Evolutionary conservation across 2,113 vertebrate species (phyloP).

Genomic region (Dipodomys ordii): DNA sequence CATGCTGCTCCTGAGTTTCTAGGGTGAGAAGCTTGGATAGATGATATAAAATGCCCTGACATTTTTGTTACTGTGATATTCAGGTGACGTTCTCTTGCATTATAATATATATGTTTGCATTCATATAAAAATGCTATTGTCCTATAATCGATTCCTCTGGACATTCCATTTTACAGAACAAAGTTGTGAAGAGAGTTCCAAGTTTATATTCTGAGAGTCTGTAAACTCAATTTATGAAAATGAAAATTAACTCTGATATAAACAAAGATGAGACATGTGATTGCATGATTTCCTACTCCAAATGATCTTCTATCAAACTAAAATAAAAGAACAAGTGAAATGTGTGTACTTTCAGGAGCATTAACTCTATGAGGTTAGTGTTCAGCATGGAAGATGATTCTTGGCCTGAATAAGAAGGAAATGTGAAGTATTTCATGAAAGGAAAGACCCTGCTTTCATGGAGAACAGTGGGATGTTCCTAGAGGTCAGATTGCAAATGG

Average conservation of each 20-base stretch:
- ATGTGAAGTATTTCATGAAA: background rate
- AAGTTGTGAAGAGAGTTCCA: conserved; percentile 21
- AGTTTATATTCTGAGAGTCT: background rate
- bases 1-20: background rate
- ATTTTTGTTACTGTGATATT: background rate
- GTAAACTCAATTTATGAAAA: conserved; percentile 3
- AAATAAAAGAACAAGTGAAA: background rate
- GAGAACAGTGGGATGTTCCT: background rate
- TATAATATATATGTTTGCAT: background rate
- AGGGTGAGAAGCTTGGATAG: background rate
- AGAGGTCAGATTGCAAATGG: background rate
- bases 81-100: background rate
- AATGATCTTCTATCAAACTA: background rate
- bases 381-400: background rate
- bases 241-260: background rate
- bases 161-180: background rate
- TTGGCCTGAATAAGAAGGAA: background rate
- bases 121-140: background rate
- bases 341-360: background rate
- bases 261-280: background rate
- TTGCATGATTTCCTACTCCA: background rate
- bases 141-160: background rate
- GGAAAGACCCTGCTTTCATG: background rate
- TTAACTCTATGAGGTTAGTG: background rate
- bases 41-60: background rate